A percentile compares a stretch with the other conserved stretches of the same genome.
These are phyloP conservation scores for Dolichoris vasculosae DNA, from an alignment of 1,140 invertebrate species.

Conservation along the genomic window DNA sequence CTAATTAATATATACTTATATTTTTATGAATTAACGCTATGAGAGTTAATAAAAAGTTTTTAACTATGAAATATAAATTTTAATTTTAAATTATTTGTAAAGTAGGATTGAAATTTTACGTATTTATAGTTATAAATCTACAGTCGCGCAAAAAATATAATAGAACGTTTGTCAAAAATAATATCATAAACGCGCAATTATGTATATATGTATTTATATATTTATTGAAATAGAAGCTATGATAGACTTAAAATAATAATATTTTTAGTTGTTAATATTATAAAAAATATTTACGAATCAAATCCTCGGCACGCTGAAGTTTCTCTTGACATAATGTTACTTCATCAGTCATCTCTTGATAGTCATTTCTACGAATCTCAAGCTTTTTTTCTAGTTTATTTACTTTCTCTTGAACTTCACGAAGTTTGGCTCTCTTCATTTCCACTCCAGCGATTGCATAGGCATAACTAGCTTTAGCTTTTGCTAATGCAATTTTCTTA, in stretches of 20 bases:
- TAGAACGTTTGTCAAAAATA: too few relatives aligned
- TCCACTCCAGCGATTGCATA: constrained; percentile 81
- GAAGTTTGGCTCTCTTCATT: constrained; percentile 85
- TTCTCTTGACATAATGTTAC: constrained; percentile 92
- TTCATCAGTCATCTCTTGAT: constrained; percentile 83
- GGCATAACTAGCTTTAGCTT: constrained; percentile 84
- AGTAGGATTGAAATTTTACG: too few relatives aligned
- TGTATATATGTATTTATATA: too few relatives aligned
- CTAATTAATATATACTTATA: too few relatives aligned
- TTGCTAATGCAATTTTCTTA: constrained; percentile 85
- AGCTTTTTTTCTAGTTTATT: constrained; percentile 80
- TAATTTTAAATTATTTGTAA: too few relatives aligned
- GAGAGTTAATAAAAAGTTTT: too few relatives aligned
- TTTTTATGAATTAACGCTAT: too few relatives aligned
- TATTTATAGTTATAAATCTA: too few relatives aligned
- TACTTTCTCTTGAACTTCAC: constrained; percentile 79
- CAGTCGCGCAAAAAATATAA: too few relatives aligned
- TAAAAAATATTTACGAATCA: constrained; percentile 79
- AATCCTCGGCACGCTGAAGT: constrained; percentile 90
- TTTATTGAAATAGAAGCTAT: not conserved
- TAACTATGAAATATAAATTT: too few relatives aligned
- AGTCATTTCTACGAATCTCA: constrained; percentile 76
- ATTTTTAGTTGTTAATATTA: not conserved
- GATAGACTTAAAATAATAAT: not conserved
- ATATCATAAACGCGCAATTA: too few relatives aligned